Conservation (phyloP, 2,888 invertebrate genomes). For the Omphaloscelis lunosa region DNA sequence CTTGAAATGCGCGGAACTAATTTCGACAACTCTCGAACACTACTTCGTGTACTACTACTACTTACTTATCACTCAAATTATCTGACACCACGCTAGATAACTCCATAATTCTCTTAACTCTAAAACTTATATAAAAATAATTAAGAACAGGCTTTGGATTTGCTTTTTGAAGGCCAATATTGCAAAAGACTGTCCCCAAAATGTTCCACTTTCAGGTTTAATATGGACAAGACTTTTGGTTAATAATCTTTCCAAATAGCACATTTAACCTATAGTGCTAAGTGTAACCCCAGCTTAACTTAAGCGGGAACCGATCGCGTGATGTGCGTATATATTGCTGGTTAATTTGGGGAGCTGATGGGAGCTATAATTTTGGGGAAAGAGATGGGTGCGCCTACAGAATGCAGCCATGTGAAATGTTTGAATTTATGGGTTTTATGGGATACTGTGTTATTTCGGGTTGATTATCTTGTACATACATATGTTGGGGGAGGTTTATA, state of each 20-base stretch:
- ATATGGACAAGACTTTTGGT: not conserved
- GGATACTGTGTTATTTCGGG: conserved; percentile 20
- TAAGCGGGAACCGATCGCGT: conserved; percentile 72
- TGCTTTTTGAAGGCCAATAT: not conserved
- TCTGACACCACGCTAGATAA: not conserved
- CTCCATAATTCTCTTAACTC: not conserved
- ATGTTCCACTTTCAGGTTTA: not conserved
- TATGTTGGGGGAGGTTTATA: conserved; percentile 19
- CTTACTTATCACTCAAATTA: no score
- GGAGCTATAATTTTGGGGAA: conserved; percentile 56
- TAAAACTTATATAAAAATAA: not conserved
- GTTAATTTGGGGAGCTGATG: conserved; percentile 70
- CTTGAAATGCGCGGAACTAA: no score
- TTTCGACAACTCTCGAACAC: not conserved
- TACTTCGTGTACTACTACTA: no score
- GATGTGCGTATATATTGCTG: conserved; percentile 73
- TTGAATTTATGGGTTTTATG: conserved; percentile 49
- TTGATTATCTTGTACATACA: conserved; percentile 42
- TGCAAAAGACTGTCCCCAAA: not conserved
- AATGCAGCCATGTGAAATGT: conserved; percentile 44
- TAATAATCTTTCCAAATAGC: conserved; percentile 8
- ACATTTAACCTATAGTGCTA: not conserved
- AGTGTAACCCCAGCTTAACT: conserved; percentile 54
- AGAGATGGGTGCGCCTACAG: conserved; percentile 49
- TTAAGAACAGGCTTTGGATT: no score